Conservation (phyloP, 1,140 invertebrate species). For the Onthophagus taurus region DNA sequence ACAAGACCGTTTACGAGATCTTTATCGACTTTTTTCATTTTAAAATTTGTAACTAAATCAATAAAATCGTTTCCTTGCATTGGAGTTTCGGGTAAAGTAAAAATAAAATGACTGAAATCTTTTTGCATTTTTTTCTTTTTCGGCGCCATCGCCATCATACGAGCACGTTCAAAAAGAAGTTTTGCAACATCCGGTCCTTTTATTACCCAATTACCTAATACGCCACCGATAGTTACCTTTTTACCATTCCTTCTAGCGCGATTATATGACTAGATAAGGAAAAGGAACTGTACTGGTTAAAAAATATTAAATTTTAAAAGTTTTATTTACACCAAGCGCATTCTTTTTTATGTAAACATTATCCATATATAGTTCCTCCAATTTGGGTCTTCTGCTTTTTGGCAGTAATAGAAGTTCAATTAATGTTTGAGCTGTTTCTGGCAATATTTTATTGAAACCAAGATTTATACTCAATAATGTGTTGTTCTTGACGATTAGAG, state of each 20-base stretch:
- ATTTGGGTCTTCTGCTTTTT: too few relatives aligned
- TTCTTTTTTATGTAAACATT: too few relatives aligned
- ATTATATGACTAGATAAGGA: constrained; percentile 26
- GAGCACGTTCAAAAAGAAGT: constrained; percentile 39
- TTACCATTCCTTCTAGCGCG: constrained; percentile 28
- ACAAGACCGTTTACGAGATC: constrained; percentile 34
- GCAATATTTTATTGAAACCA: too few relatives aligned
- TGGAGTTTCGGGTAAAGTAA: constrained; percentile 23
- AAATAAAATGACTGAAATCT: constrained; percentile 29
- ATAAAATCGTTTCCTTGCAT: constrained; percentile 32
- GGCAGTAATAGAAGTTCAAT: too few relatives aligned
- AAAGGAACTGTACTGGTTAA: too few relatives aligned
- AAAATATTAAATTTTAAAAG: constrained; percentile 1
- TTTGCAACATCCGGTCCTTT: constrained; percentile 36
- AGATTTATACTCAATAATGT: too few relatives aligned
- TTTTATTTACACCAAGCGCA: too few relatives aligned
- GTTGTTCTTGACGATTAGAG: too few relatives aligned
- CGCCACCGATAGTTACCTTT: constrained; percentile 36
- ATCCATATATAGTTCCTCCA: too few relatives aligned
- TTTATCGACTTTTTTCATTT: constrained; percentile 36
- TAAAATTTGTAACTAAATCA: constrained; percentile 29
- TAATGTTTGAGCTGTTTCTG: too few relatives aligned
- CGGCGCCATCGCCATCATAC: constrained; percentile 37
- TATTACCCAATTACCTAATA: constrained; percentile 39
- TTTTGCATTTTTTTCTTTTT: constrained; percentile 37